Conservation (phyloP, 30 jellyfish, hydroid and myxozoan species). For the Aurelia aurita complex sp. Pacific region DNA sequence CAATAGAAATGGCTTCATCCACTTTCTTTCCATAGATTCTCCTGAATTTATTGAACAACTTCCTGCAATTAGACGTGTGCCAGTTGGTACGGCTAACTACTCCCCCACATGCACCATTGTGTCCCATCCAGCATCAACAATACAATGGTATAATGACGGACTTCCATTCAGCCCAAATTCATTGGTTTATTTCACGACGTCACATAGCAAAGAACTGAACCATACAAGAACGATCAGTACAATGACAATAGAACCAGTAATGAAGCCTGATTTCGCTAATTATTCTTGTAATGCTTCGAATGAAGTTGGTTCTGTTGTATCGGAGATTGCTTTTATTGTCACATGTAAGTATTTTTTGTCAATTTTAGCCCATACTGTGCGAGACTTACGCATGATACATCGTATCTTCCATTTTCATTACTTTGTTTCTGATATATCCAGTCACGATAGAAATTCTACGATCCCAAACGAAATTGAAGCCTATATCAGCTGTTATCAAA, state of each 20-base stretch:
- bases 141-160: constrained; percentile 33
- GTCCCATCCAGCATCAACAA: constrained; percentile 28
- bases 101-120: not conserved
- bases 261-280: constrained; percentile 22
- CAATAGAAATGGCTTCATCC: no score
- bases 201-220: not conserved
- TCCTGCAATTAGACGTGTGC: not conserved
- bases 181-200: no score
- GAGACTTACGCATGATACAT: not conserved
- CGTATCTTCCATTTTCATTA: not conserved
- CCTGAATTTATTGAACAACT: not conserved
- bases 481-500: not conserved
- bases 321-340: constrained; percentile 4
- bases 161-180: not conserved
- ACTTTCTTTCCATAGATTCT: no score
- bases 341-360: constrained; percentile 28
- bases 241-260: constrained; percentile 25
- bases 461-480: not conserved
- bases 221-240: not conserved
- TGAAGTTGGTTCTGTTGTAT: constrained; percentile 6
- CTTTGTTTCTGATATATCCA: not conserved
- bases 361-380: no score
- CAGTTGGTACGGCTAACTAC: not conserved
- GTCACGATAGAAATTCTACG: no score
- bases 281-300: constrained; percentile 41